Evolutionary conservation across 2,113 vertebrate species (phyloP).

Genomic region (Bothrops jararaca): DNA sequence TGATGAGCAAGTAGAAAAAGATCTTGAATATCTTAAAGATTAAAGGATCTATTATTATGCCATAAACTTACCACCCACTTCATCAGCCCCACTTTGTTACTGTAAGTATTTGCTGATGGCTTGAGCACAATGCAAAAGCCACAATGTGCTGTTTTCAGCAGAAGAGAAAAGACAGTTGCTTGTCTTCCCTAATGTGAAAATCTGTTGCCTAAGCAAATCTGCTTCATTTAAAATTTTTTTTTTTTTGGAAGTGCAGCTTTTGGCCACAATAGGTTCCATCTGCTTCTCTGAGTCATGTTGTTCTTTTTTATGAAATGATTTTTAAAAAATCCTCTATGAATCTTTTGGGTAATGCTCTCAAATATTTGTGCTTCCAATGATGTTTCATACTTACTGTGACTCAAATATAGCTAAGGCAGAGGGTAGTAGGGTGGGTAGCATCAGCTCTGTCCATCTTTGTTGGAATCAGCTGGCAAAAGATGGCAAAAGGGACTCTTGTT

Average conservation of each 20-base stretch:
- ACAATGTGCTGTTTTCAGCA: background rate
- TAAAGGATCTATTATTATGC: slow-evolving; percentile 1
- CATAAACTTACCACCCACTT: background rate
- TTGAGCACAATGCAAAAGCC: background rate
- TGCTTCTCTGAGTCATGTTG: slow-evolving; percentile 30
- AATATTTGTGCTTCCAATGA: slow-evolving; percentile 12
- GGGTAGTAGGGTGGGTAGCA: background rate
- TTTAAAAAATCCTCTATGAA: slow-evolving; percentile 17
- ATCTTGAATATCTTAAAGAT: background rate
- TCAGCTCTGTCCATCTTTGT: background rate
- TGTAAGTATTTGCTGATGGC: background rate
- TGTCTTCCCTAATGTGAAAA: slow-evolving; percentile 34
- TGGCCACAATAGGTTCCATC: slow-evolving; percentile 25
- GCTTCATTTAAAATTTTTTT: background rate
- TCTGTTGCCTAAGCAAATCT: slow-evolving; percentile 34
- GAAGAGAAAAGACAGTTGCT: background rate
- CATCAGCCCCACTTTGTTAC: background rate
- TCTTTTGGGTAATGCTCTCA: slow-evolving; percentile 37
- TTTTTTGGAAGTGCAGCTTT: slow-evolving; percentile 35
- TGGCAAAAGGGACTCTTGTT: background rate
- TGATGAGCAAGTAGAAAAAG: background rate
- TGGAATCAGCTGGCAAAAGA: background rate
- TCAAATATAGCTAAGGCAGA: background rate
- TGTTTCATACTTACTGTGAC: background rate
- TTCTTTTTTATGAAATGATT: slow-evolving; percentile 11